Evolutionary conservation across 2,113 vertebrate genomes (phyloP).

Genomic region (Dryoscopus gambensis): DNA sequence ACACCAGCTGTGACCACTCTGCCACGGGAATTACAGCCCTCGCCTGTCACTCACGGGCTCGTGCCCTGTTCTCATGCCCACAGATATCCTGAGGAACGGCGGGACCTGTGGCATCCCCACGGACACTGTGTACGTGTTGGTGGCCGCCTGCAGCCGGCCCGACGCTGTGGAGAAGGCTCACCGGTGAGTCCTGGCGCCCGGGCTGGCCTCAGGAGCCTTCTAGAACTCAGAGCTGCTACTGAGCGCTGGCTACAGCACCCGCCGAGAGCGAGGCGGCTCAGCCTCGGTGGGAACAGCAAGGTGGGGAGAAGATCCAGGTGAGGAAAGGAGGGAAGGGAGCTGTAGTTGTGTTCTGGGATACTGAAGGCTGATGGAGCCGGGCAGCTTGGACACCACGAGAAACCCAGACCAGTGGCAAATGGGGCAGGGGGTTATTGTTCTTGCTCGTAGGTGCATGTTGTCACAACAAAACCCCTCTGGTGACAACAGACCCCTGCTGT

Average conservation of each 20-base stretch:
- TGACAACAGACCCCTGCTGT: not conserved
- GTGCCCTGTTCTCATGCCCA: not conserved
- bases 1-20: not conserved
- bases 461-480: not conserved
- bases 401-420: not conserved
- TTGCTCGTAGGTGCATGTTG: fast-evolving
- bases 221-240: fast-evolving
- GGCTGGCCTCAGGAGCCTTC: not conserved
- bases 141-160: constrained; percentile 85
- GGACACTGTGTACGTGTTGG: constrained; percentile 88
- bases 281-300: not conserved
- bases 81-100: constrained; percentile 87
- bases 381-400: not conserved
- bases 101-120: constrained; percentile 88
- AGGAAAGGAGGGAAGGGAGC: not conserved
- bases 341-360: not conserved
- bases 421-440: not conserved
- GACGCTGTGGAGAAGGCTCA: constrained; percentile 85
- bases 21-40: not conserved
- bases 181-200: constrained; percentile 68
- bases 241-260: not conserved
- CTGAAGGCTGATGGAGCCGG: not conserved
- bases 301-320: not conserved
- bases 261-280: fast-evolving
- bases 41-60: not conserved